phyloP scores from a whole-genome alignment of 2,113 vertebrate species.

The Hippolais icterina region DNA sequence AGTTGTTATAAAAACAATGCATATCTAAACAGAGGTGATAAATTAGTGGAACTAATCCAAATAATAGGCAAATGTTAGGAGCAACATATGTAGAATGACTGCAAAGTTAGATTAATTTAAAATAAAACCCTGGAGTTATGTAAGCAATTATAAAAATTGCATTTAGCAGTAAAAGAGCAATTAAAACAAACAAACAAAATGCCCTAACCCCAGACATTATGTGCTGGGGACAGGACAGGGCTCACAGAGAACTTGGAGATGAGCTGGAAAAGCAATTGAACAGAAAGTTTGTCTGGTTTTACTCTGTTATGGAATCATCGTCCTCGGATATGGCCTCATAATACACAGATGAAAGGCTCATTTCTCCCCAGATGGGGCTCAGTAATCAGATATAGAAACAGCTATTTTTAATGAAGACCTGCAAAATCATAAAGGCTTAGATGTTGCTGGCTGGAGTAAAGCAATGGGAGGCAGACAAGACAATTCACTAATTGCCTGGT shows the following conservation, averaged over 20 bases:
- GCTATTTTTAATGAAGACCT: slow-evolving; percentile 55
- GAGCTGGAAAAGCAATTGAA: slow-evolving; percentile 16
- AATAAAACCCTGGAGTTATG: slow-evolving; percentile 47
- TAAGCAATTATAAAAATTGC: slow-evolving; percentile 51
- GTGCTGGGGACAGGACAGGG: neutral
- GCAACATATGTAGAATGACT: slow-evolving; percentile 7
- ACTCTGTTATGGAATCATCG: neutral
- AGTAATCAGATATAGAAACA: slow-evolving; percentile 58
- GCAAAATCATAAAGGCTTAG: slow-evolving; percentile 29
- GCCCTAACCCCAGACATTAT: neutral
- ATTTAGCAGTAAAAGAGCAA: slow-evolving; percentile 36
- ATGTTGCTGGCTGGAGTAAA: slow-evolving; percentile 48
- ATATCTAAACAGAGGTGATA: slow-evolving; percentile 33
- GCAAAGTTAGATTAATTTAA: slow-evolving; percentile 46
- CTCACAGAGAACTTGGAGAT: neutral
- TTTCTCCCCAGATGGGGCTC: slow-evolving; percentile 49
- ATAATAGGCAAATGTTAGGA: slow-evolving; percentile 43
- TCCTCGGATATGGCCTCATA: slow-evolving; percentile 6
- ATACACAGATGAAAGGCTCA: slow-evolving; percentile 41
- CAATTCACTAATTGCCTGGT: slow-evolving; percentile 36
- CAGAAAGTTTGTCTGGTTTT: slow-evolving; percentile 17
- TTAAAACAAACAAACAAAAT: neutral
- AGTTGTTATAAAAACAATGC: slow-evolving; percentile 1
- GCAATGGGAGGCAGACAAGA: neutral
- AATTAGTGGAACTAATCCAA: slow-evolving; percentile 47